These are phyloP conservation scores for Coenonympha glycerion DNA, from an alignment of 2,888 invertebrate species.

Conservation along the genomic window DNA sequence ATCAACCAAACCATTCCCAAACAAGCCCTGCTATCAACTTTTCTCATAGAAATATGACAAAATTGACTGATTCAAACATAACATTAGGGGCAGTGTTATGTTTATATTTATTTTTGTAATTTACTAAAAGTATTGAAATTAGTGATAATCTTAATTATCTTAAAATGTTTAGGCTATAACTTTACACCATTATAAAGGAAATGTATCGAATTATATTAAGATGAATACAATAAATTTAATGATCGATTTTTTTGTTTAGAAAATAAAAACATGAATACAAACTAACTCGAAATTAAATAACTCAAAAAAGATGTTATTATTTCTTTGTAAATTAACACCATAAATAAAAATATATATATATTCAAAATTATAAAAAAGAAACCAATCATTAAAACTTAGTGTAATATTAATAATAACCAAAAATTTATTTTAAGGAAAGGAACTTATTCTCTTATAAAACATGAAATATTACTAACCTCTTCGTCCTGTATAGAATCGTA, in stretches of 20 bases:
- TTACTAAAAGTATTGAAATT: background rate
- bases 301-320: background rate
- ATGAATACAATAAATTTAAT: background rate
- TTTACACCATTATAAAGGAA: background rate
- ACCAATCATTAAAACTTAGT: background rate
- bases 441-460: background rate
- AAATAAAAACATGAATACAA: background rate
- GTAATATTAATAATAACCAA: background rate
- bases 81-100: constrained; percentile 1
- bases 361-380: too few species aligned
- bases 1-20: background rate
- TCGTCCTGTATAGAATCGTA: constrained; percentile 11
- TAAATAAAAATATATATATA: too few species aligned
- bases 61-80: background rate
- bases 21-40: background rate
- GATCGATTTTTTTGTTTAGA: background rate
- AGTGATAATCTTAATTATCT: background rate
- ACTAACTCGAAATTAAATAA: background rate
- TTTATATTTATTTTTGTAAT: constrained; percentile 3
- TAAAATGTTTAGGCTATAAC: background rate
- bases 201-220: background rate
- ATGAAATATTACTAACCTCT: constrained; percentile 5
- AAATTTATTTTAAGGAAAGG: background rate
- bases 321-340: too few species aligned
- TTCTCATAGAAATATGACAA: background rate